Evolutionary conservation across 2,797 vertebrate species (phyloP).

Genomic region (Rhynchotus rufescens): DNA sequence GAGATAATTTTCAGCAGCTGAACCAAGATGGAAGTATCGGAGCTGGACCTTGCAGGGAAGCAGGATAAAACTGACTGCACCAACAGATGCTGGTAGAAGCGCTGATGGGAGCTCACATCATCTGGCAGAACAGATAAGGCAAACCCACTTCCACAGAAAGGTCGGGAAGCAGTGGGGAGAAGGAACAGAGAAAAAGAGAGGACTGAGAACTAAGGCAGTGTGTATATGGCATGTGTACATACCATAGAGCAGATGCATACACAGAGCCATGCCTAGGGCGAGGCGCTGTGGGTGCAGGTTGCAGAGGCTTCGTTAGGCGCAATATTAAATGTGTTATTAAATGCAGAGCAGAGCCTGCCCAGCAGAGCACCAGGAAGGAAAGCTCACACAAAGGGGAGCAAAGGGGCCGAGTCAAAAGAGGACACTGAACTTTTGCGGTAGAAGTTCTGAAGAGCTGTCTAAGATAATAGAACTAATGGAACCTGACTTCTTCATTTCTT

Average conservation of each 20-base stretch:
- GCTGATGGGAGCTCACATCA: not conserved
- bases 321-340: not conserved
- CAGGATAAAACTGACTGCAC: not conserved
- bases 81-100: not conserved
- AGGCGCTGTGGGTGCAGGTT: not conserved
- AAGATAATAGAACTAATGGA: slow-evolving; percentile 25
- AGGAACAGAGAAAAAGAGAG: not conserved
- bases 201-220: not conserved
- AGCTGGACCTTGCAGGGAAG: not conserved
- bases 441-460: slow-evolving; percentile 12
- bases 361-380: not conserved
- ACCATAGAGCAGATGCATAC: not conserved
- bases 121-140: slow-evolving; percentile 7
- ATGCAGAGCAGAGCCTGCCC: too few species aligned
- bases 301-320: not conserved
- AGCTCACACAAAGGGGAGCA: not conserved
- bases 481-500: slow-evolving; percentile 34
- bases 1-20: not conserved
- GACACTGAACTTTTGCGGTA: not conserved
- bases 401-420: not conserved
- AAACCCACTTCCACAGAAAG: not conserved
- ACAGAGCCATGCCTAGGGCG: not conserved
- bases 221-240: not conserved
- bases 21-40: not conserved
- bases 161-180: not conserved